Evolutionary conservation across 2,797 vertebrate species (phyloP).

Genomic region (Xiphophorus birchmanni): DNA sequence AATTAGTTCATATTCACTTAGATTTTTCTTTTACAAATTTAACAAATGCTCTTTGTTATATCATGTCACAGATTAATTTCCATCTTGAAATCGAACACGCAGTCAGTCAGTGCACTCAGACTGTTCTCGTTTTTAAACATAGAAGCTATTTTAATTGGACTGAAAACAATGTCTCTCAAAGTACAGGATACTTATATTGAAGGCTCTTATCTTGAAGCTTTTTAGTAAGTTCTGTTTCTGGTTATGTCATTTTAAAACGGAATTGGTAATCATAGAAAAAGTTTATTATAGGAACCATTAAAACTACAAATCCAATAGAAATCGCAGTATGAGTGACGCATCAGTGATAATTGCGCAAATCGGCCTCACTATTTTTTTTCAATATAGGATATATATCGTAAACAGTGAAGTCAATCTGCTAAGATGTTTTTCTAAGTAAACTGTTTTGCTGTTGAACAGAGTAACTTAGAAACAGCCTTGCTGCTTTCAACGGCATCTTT

Average conservation of each 20-base stretch:
- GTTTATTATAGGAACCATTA: neutral
- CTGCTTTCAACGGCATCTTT: neutral
- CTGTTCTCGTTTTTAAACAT: no score
- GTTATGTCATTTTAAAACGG: neutral
- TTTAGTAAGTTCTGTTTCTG: no score
- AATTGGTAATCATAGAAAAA: neutral
- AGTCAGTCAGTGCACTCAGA: no score
- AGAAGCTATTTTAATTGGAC: no score
- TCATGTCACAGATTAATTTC: neutral
- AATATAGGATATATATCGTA: no score
- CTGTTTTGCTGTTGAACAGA: neutral
- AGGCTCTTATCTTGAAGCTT: no score
- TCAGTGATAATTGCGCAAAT: neutral
- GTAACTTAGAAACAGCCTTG: neutral
- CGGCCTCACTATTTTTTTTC: neutral
- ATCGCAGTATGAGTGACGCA: neutral
- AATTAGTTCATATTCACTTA: neutral
- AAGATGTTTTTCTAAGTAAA: no score
- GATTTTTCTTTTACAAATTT: neutral
- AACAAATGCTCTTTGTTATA: neutral
- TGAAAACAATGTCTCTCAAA: no score
- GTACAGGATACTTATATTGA: no score
- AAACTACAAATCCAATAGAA: neutral
- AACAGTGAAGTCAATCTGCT: no score
- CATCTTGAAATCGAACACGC: neutral